Evolutionary conservation across 2,797 vertebrate genomes (phyloP), one percentile per base, ranked within the genome.

Genomic region (Enteromius fasciolatus): DNA sequence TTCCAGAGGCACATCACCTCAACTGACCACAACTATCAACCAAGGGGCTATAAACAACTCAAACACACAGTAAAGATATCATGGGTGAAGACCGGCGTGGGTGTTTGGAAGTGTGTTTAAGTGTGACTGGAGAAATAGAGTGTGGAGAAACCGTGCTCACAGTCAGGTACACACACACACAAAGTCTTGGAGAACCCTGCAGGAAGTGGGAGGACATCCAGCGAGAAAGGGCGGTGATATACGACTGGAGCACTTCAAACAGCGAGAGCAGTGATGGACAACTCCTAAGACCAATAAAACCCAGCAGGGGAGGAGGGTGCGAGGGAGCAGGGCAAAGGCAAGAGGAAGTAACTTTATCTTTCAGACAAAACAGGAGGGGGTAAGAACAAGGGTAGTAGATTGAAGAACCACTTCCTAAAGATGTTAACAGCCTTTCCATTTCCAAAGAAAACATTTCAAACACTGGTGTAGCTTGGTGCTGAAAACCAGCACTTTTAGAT

Each of bases 191-290:
- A 83, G 76, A 76, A 48, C 59, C 66, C 82, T 76, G 82, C 80
- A 88, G 82, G 86, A 87, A 87, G 84, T 80, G 74, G 84, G 87
- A 87, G 87, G 83, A 86, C 80, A 86, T 86, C 85, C 83, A 85
- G 84, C 44, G 70, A 83, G 86, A 76, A 87, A 80, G 84, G 85
- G 83, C 88, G 88, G 88, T 93, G 92, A 93, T 93, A 92, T 93
- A 93, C 86, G 91, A 93, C 91, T 84, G 89, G 89, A 88, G 86
- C 76, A 90, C 91, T 92, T 94, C 90, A 93, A 94, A 93, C 90
- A 89, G 85, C 84, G 63, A 77, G 69, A 82, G 66, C 25, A 74
- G 88, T 76, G 84, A 90, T 89, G 88, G 87, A 81, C 86, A 85
- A 73, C 88, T 85, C 87, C 78, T 88, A 39, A 86, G 86, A 82